Conservation (phyloP, 2,888 invertebrate genomes). For the Lasioglossum marginatum region DNA sequence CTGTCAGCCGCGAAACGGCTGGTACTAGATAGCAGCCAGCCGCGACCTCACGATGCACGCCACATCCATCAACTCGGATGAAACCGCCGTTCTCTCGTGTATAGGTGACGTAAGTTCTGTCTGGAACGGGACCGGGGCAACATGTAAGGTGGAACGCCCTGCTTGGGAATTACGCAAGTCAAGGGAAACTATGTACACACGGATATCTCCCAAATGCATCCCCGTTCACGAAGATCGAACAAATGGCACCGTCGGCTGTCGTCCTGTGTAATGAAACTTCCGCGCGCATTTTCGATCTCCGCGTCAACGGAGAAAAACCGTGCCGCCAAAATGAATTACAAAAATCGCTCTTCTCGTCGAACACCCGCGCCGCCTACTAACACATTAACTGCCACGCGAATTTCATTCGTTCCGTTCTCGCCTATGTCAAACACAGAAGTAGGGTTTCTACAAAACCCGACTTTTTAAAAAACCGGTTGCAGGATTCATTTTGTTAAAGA, state of each 20-base stretch:
- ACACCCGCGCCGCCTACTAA: not conserved
- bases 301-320: not conserved
- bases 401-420: not conserved
- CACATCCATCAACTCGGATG: conserved; percentile 76
- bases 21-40: conserved; percentile 63
- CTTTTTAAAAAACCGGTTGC: too few species aligned
- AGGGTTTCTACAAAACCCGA: too few species aligned
- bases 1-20: conserved; percentile 53
- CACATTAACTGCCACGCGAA: not conserved
- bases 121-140: conserved; percentile 36
- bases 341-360: not conserved
- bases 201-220: conserved; percentile 42
- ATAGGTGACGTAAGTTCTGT: conserved; percentile 65
- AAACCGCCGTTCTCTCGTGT: conserved; percentile 68
- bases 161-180: conserved; percentile 63
- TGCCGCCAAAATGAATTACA: not conserved
- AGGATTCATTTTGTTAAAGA: too few species aligned
- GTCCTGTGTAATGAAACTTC: conserved; percentile 14
- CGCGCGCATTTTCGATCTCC: conserved; percentile 18
- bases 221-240: conserved; percentile 18
- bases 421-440: too few species aligned
- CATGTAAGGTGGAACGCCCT: conserved; percentile 52
- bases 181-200: conserved; percentile 50
- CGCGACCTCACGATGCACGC: conserved; percentile 68
- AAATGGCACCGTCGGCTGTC: conserved; percentile 46